Evolutionary conservation across 2,797 vertebrate genomes (phyloP).

Genomic region (Nannoperca australis): DNA sequence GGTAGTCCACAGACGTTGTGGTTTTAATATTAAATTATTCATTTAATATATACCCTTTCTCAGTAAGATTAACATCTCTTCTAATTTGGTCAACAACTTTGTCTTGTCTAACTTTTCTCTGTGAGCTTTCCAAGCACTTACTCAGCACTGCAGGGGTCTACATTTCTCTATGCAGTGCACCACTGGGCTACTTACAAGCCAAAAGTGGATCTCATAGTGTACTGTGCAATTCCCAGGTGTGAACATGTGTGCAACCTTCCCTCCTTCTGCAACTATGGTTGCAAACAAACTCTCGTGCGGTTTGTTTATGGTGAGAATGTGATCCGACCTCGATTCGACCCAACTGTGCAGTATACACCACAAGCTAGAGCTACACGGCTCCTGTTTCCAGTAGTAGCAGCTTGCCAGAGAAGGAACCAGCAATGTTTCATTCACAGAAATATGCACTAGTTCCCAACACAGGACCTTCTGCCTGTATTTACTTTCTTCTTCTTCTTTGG

Average conservation of each 20-base stretch:
- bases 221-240: neutral
- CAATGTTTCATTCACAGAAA: too few species aligned
- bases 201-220: neutral
- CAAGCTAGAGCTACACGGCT: too few species aligned
- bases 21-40: conserved; percentile 7
- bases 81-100: conserved; percentile 14
- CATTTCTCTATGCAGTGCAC: neutral
- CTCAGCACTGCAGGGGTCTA: neutral
- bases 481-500: too few species aligned
- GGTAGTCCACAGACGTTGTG: conserved; percentile 1
- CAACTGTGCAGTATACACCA: too few species aligned
- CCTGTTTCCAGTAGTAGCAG: too few species aligned
- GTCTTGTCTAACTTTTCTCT: neutral
- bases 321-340: too few species aligned
- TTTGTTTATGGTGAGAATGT: too few species aligned
- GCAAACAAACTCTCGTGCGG: too few species aligned
- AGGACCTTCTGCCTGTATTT: too few species aligned
- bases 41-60: neutral
- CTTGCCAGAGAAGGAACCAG: too few species aligned
- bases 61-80: conserved; percentile 6
- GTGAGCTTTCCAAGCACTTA: conserved; percentile 4
- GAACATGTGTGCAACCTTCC: neutral
- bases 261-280: neutral
- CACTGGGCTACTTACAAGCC: neutral
- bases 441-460: too few species aligned